Base-by-base conservation (phyloP, 2,113 vertebrate species). In the Centropus bengalensis region DNA sequence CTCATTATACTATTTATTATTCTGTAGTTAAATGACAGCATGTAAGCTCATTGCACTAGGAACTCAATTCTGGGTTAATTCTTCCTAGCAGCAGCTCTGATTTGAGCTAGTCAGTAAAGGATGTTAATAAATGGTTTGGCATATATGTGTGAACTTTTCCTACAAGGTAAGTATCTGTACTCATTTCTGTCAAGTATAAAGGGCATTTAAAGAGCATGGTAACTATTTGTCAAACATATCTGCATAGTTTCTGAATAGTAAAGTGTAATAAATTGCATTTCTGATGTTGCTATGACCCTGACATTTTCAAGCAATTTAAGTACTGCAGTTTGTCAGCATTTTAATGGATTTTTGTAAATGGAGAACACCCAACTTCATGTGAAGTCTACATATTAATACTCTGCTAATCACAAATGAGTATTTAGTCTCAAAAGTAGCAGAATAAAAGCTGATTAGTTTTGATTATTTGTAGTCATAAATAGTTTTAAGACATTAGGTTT, bases 181-280 rank as follows among this genome's bases (percentile, higher is more conserved):
- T 95, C 58, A 84, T 96, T 89, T 96, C 89, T 93, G 87, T 94
- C 89, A 91, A 91, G 62, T 73, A 76, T 89, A 94, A 96, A 96
- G 93, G 89, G 84, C 67, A 9, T 86, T 84, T 95, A 95, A 96
- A 96, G 89, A 95, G 69, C 83, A 38, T 89, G n/a, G 84, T 94
- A 87, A 79, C 62, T 89, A 60, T 91, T 87, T 95, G 94, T 89
- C 93, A 96, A 89, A 94, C 54, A 85, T 82, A 92, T 82, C 96
- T 92, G 52, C 77, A 60, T 76, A 79, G 89, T 87, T 68, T 89
- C 89, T 92, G 93, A 92, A 84, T 79, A 89, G 56, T 23, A n/a
- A 89, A 75, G 91, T 94, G 58, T 82, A 87, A 84, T 85, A 82
- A 87, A 87, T 69, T 89, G 69, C 79, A 91, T 93, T 93, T 95